Conservation (phyloP, 1,140 invertebrate genomes). For the Riptortus pedestris region DNA sequence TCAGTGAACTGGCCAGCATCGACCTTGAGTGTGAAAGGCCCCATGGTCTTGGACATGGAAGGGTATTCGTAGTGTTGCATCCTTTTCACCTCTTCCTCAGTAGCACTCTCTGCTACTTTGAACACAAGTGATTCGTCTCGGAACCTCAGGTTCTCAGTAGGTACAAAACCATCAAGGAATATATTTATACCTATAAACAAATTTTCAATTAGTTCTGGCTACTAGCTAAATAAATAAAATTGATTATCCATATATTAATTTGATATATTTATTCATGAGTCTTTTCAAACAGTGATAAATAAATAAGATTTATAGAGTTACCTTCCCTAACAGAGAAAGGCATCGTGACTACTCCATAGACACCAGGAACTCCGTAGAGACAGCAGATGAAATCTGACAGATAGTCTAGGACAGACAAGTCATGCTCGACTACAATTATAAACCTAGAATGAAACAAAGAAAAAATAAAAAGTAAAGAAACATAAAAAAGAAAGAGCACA, state of each 20-base stretch:
- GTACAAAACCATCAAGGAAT: constrained; percentile 98
- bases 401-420: constrained; percentile 97
- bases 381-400: constrained; percentile 98
- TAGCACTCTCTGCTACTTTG: constrained; percentile 95
- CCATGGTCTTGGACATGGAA: constrained; percentile 71
- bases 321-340: constrained; percentile 98
- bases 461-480: constrained; percentile 27
- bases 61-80: constrained; percentile 96
- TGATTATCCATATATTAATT: not conserved
- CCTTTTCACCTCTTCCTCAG: constrained; percentile 93
- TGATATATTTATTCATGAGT: not conserved
- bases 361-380: constrained; percentile 94
- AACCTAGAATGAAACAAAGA: constrained; percentile 49
- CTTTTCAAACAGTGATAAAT: no score
- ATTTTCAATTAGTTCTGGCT: not conserved
- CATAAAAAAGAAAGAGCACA: no score
- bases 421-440: constrained; percentile 98
- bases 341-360: constrained; percentile 99
- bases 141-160: constrained; percentile 98
- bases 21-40: constrained; percentile 60
- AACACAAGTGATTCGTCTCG: constrained; percentile 92
- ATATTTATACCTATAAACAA: constrained; percentile 81
- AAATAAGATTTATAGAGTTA: no score
- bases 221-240: constrained; percentile 1
- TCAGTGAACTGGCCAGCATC: constrained; percentile 93